These are phyloP conservation scores for Euplagia quadripunctaria DNA, from an alignment of 2,888 invertebrate species.

Conservation along the genomic window DNA sequence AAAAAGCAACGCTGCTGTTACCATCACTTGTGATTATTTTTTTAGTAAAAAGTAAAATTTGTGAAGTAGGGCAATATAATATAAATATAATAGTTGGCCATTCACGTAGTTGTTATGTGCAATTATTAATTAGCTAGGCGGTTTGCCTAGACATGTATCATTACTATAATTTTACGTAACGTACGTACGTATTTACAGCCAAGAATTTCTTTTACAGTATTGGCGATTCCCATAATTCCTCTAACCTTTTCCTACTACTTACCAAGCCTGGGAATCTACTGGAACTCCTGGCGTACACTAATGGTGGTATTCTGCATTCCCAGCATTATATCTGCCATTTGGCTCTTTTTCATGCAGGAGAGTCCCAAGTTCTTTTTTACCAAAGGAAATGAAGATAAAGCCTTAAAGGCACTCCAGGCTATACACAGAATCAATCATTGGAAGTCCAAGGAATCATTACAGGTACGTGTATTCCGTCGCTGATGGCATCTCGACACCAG, in stretches of 20 bases:
- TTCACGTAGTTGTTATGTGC: no score
- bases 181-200: no score
- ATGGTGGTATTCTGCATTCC: constrained; percentile 89
- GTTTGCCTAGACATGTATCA: no score
- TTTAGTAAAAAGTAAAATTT: no score
- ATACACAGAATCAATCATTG: constrained; percentile 70
- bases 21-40: no score
- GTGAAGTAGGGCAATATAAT: no score
- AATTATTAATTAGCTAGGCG: no score
- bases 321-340: constrained; percentile 87
- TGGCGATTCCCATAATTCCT: constrained; percentile 90
- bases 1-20: no score
- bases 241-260: constrained; percentile 72
- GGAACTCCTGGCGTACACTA: constrained; percentile 92
- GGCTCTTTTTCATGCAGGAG: constrained; percentile 89
- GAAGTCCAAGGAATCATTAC: constrained; percentile 54
- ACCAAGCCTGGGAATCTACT: constrained; percentile 80
- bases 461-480: constrained; percentile 50
- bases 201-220: constrained; percentile 68
- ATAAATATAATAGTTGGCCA: no score
- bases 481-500: no score
- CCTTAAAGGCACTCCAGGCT: constrained; percentile 76
- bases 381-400: constrained; percentile 85
- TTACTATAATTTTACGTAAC: no score
- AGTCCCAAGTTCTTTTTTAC: constrained; percentile 92